Evolutionary conservation across 2,797 vertebrate genomes (phyloP), one percentile per base, ranked within the genome.

Genomic region (Eurystomus glaucurus): DNA sequence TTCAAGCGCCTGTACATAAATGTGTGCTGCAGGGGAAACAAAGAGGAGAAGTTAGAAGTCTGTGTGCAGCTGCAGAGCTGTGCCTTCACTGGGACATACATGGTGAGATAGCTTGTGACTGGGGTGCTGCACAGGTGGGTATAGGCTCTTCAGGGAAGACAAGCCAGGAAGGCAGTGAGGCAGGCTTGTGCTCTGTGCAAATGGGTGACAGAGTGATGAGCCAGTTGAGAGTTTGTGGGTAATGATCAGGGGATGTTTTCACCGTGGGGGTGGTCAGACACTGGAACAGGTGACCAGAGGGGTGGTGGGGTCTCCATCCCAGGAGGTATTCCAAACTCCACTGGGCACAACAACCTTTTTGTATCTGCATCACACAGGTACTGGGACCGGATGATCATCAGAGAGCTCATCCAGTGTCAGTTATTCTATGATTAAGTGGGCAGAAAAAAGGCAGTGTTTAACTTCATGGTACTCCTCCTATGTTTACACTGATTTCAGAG

Each of bases 71-170:
- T 77, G 39, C 39, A 37, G 46, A 81, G 64, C 58, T 81, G 29
- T 33, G 57, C 15, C 10, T 64, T 85, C 3, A 1, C n/a, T 50
- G 39, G 39, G 29, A 51, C n/a, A 1, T 69, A 19, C 0, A 0
- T 13, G 20, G 43, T 88, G 55, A 50, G 35, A n/a, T 28, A 13
- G 41, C 14, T 48, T 29, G 4, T 12, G 15, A 25, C 37, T 15
- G 69, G 48, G 57, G 64, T 16, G 23, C 71, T 90, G 61, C 19
- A 3, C 8, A 21, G 19, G 19, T 69, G n/a, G 14, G 11, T 45
- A 8, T 9, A 33, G 51, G 26, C 25, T 71, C 39, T 55, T 50
- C 26, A 21, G 39, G 35, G 54, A 61, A 22, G 77, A 43, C 14
- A 17, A 48, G 22, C 10, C 23, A 26, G 48, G 68, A n/a, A 46